Evolutionary conservation across 2,888 invertebrate genomes (phyloP), one percentile per base, ranked within the genome.

Genomic region (Bembecia ichneumoniformis): DNA sequence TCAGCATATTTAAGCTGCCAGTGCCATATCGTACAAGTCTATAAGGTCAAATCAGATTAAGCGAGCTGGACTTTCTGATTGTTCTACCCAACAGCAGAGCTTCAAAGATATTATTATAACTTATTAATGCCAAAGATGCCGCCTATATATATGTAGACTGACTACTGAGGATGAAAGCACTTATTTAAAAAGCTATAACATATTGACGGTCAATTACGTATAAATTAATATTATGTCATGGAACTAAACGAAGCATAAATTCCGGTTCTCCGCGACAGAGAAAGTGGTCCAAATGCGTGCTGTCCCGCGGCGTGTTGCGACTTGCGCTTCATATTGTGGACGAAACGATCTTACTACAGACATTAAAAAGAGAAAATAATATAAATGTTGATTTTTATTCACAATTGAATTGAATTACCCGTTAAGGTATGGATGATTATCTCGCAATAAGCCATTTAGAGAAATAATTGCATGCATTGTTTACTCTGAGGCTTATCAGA

Each of bases 231-330:
- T 46, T 46, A 46, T 34, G 28, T 28, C 20, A 46, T 46, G 28
- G 5, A 28, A 14, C 46, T 46, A 46, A 46, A 40, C 13, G 28
- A 46, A 13, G 13, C 40, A 14, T 40, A 40, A 40, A 40, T 40
- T 51, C 54, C 52, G 54, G 54, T 54, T 52, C 15, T 51, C 20
- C 16, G 49, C 44, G 43, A 47, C 46, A 49, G 54, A 52, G 54
- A 54, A 54, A 54, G 54, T 52, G 50, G 49, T 43, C 28, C 46
- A 10, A 44, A 50, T 44, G 44, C n/a, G 35, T 34, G 14, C 36
- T 36, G n/a, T 40, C 40, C 40, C 40, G 40, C 13, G 13, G 40
- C 40, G 40, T 40, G 28, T 28, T 28, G 28, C 28, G 28, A 28
- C 28, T 28, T 14, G 40, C 3, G 40, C n/a, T n/a, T 40, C 40